A percentile compares a stretch with the other conserved stretches of the same genome.
Conservation (phyloP, 2,797 vertebrate species). For the Tiaroga cobitis region DNA sequence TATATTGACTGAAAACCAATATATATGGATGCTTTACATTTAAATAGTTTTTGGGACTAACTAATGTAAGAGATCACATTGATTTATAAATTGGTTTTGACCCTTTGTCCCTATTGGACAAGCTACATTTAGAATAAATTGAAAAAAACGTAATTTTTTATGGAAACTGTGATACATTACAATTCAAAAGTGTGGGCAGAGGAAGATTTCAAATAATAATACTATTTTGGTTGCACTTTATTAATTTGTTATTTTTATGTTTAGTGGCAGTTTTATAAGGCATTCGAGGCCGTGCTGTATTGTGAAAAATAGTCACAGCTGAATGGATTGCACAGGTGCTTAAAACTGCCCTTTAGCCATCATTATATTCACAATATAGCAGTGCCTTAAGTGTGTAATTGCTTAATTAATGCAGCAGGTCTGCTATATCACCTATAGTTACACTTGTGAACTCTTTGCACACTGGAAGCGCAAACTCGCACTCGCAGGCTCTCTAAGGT, state of each 20-base stretch:
- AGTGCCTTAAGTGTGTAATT: slow-evolving; percentile 1
- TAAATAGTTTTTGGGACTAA: neutral
- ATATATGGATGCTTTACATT: neutral
- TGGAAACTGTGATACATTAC: neutral
- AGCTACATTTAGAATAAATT: neutral
- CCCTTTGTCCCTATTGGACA: neutral
- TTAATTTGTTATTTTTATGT: neutral
- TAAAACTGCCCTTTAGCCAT: neutral
- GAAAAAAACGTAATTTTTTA: neutral
- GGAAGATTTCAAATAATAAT: no score
- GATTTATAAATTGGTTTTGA: neutral
- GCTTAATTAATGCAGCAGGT: slow-evolving; percentile 27
- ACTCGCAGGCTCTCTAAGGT: neutral
- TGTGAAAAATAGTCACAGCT: neutral
- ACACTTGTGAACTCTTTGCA: neutral
- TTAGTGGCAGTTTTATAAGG: neutral
- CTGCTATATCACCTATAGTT: slow-evolving; percentile 9
- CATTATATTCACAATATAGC: slow-evolving; percentile 15
- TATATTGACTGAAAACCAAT: neutral
- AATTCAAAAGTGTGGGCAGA: no score
- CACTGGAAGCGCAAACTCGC: neutral
- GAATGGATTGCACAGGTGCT: neutral
- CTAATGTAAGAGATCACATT: neutral
- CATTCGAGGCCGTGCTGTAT: neutral
- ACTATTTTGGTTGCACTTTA: no score